Conservation (phyloP, 1,140 invertebrate species). For the Temnothorax longispinosus region DNA sequence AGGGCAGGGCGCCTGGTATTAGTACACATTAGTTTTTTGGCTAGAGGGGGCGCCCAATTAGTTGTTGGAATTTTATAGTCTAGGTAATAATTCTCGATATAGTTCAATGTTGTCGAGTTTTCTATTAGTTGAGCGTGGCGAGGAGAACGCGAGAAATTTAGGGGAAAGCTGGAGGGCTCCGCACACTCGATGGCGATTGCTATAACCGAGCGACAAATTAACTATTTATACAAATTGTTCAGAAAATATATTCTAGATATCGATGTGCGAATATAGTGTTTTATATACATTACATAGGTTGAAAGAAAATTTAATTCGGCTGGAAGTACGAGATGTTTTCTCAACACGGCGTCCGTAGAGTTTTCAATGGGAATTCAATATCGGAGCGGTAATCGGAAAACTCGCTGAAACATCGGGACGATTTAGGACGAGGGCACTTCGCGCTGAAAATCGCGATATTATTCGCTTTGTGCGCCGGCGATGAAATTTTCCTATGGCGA, state of each 20-base stretch:
- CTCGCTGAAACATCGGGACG: background rate
- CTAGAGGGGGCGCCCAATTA: constrained; percentile 83
- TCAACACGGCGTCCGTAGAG: background rate
- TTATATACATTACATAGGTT: background rate
- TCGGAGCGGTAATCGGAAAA: background rate
- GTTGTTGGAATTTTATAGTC: constrained; percentile 85
- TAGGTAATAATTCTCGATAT: constrained; percentile 83
- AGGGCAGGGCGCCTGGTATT: constrained; percentile 85
- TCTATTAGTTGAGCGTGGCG: constrained; percentile 72
- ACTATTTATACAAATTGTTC: constrained; percentile 19
- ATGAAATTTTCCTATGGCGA: constrained; percentile 29
- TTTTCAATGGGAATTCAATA: constrained; percentile 38
- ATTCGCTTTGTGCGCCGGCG: background rate
- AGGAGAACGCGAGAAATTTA: constrained; percentile 24
- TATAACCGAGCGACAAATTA: constrained; percentile 3
- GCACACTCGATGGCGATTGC: constrained; percentile 44
- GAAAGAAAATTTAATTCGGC: background rate
- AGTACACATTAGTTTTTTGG: constrained; percentile 84
- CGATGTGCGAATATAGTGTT: background rate
- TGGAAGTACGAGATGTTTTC: background rate
- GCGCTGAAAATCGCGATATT: constrained; percentile 2
- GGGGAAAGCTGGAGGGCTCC: constrained; percentile 43
- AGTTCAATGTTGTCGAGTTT: constrained; percentile 84
- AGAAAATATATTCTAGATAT: constrained; percentile 8
- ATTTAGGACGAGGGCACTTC: constrained; percentile 2